Base-by-base conservation (phyloP, 2,797 vertebrate species). In the Jordanella pulchra region DNA sequence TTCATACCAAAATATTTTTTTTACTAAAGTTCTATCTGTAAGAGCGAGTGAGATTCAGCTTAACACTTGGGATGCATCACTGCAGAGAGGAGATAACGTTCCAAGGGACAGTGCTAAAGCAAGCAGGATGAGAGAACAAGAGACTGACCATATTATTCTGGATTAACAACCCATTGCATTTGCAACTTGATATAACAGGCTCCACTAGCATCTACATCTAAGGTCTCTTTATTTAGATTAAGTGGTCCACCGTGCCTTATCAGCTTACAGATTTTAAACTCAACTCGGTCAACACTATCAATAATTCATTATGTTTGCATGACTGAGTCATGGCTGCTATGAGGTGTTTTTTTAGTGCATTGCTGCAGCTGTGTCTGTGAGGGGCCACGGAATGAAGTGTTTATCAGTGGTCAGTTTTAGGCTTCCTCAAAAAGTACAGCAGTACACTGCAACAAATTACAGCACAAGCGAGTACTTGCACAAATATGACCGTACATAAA, bases 401-500 rank as follows among this genome's bases (percentile, higher is more conserved):
- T 82, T 75, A 70, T 76, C 78, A 71, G 73, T 25, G 12, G 70
- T 78, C 75, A 54, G 68, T 67, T 51, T 48, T 55, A 27, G 72
- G 65, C 35, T 82, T 68, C 30, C 79, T 74, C 78, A 54, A 69
- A 71, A 75, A 75, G 72, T 78, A 73, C 42, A 84, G 76, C 69
- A 69, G 69, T 27, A 61, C 72, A 65, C 72, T 80, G 84, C 75
- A 86, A 86, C 79, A 90, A 88, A 91, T 91, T 86, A 86, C 80
- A 71, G 56, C 17, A 61, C 67, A 76, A 81, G 63, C 48, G 67
- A 76, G 68, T 87, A 91, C 89, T 87, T 89, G 87, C 78, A 80
- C 84, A 91, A 84, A 88, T 89, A 89, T 88, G 87, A 85, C 69
- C 75, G 81, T 74, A 77, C 69, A 91, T 95, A 73, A 93, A 94